Percentiles rank a stretch among this genome's conserved stretches.
Evolutionary conservation across 2,797 vertebrate species (phyloP).

Genomic region (Rachycentron canadum): DNA sequence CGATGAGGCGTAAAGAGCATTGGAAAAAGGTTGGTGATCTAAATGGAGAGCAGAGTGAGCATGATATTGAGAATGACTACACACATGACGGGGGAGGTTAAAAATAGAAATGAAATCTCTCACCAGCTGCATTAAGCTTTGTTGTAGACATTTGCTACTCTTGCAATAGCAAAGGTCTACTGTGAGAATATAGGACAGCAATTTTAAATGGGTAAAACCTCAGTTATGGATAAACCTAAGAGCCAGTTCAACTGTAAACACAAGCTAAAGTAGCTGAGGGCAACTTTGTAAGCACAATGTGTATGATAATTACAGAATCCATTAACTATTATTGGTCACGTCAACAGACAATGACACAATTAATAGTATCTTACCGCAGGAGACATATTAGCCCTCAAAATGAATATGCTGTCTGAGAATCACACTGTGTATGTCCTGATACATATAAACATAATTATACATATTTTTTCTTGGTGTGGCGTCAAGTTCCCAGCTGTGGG

Average conservation of each 20-base stretch:
- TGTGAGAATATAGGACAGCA: neutral
- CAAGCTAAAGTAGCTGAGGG: neutral
- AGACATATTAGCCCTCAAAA: neutral
- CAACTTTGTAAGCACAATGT: neutral
- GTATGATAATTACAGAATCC: neutral
- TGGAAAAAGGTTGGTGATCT: constrained; percentile 26
- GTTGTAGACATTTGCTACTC: constrained; percentile 2
- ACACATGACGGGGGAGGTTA: neutral
- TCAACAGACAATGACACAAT: constrained; percentile 8
- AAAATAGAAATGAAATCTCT: constrained; percentile 22
- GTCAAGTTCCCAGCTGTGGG: constrained; percentile 33
- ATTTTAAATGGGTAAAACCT: neutral
- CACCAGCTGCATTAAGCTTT: neutral
- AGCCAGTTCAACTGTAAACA: neutral
- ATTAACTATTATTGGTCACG: neutral
- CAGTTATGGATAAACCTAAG: neutral
- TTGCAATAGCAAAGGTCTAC: neutral
- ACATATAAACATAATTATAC: constrained; percentile 26
- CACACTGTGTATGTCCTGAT: neutral
- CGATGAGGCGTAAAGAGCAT: constrained; percentile 16
- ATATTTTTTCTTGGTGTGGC: constrained; percentile 33
- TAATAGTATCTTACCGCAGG: neutral
- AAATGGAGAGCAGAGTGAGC: constrained; percentile 15
- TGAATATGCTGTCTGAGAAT: neutral
- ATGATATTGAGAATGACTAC: constrained; percentile 7